These are phyloP conservation scores for Nyleta sp. DNA, from an alignment of 2,888 invertebrate genomes.

Conservation along the genomic window DNA sequence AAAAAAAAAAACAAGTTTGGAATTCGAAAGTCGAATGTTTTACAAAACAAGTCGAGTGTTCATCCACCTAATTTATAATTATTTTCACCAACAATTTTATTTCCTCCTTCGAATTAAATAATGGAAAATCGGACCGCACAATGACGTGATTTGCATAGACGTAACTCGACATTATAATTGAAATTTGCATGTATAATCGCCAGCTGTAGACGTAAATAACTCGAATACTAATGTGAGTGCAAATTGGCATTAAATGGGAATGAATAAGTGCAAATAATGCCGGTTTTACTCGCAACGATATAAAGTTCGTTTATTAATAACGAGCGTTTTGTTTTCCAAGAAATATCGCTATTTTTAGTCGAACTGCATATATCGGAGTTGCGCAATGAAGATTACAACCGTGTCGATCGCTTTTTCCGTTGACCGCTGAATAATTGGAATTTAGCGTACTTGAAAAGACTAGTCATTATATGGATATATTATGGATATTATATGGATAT, in stretches of 20 bases:
- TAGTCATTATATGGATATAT: too few relatives aligned
- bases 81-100: neutral
- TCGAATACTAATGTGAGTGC: neutral
- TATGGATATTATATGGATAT: too few relatives aligned
- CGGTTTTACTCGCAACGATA: neutral
- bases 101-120: neutral
- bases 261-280: neutral
- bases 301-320: neutral
- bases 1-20: too few relatives aligned
- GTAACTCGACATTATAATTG: constrained; percentile 1
- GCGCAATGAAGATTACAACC: constrained; percentile 2
- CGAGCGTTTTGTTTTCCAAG: neutral
- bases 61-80: too few relatives aligned
- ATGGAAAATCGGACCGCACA: neutral
- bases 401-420: constrained; percentile 2
- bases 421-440: neutral
- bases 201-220: neutral
- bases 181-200: constrained; percentile 14
- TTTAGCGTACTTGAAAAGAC: neutral
- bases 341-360: neutral
- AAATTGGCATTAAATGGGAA: neutral
- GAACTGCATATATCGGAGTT: constrained; percentile 1
- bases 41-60: too few relatives aligned
- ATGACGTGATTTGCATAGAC: neutral
- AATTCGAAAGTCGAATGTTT: too few relatives aligned